Evolutionary conservation across 2,797 vertebrate species (phyloP).

Genomic region (Chromis chromis): DNA sequence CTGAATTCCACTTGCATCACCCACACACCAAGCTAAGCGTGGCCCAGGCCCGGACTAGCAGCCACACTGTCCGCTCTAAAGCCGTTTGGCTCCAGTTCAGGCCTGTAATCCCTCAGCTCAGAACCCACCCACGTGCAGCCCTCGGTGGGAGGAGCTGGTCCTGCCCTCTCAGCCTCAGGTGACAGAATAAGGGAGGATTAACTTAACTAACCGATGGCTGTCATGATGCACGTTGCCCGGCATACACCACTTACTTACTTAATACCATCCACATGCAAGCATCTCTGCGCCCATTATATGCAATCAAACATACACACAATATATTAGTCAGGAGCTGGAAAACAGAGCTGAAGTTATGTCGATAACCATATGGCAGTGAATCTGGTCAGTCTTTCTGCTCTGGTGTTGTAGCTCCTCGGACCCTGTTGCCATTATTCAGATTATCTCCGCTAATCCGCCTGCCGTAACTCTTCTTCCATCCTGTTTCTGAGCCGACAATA

Average conservation of each 20-base stretch:
- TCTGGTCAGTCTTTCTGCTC: constrained; percentile 32
- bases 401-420: constrained; percentile 45
- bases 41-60: constrained; percentile 12
- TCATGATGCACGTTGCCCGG: constrained; percentile 25
- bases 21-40: constrained; percentile 9
- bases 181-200: constrained; percentile 43
- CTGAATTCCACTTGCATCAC: constrained; percentile 24
- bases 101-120: constrained; percentile 72
- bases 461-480: constrained; percentile 54
- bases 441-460: constrained; percentile 69
- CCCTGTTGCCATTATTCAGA: constrained; percentile 53
- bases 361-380: constrained; percentile 45
- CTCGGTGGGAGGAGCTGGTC: constrained; percentile 41
- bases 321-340: constrained; percentile 11
- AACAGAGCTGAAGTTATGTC: constrained; percentile 21
- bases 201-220: constrained; percentile 26
- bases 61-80: constrained; percentile 42
- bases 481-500: constrained; percentile 35
- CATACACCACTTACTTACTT: neutral
- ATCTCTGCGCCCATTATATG: neutral
- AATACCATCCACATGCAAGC: neutral
- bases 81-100: constrained; percentile 70
- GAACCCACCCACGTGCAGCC: constrained; percentile 71
- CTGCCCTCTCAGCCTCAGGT: constrained; percentile 35
- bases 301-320: neutral